phyloP scores from a whole-genome alignment of 2,113 vertebrate genomes.

The Phyllopteryx taeniolatus region DNA sequence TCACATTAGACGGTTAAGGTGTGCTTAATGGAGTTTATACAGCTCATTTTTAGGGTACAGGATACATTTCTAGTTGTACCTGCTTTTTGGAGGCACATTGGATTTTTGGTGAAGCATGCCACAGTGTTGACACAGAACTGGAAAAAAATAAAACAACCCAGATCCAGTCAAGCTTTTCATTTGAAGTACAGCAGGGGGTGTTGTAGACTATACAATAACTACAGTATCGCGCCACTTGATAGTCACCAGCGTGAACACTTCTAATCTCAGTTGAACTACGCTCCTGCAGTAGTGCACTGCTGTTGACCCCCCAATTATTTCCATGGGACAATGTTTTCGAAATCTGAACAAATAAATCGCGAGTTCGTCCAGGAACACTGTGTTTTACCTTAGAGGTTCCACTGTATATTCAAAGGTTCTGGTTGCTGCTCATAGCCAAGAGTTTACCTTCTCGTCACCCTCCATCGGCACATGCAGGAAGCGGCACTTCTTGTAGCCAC shows the following conservation, averaged over 20 bases:
- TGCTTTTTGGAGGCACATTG: constrained; percentile 81
- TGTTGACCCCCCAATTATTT: no score
- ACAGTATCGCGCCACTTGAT: no score
- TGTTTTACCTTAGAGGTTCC: not conserved
- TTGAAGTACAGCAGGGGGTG: constrained; percentile 21
- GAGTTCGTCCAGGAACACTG: no score
- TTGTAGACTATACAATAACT: constrained; percentile 8
- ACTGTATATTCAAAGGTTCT: not conserved
- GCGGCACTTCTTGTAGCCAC: constrained; percentile 74
- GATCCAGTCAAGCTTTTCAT: constrained; percentile 1
- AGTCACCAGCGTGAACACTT: not conserved
- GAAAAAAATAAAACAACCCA: not conserved
- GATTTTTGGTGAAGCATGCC: constrained; percentile 74
- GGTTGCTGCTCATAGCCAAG: not conserved
- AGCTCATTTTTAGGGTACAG: not conserved
- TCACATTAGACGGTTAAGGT: not conserved
- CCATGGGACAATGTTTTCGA: no score
- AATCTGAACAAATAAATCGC: no score
- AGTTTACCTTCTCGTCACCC: constrained; percentile 86
- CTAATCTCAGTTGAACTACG: not conserved
- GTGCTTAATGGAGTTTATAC: not conserved
- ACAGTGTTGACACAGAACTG: constrained; percentile 84
- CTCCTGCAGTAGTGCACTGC: not conserved
- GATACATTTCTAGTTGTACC: constrained; percentile 61
- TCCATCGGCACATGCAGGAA: constrained; percentile 78